Evolutionary conservation across 2,113 vertebrate genomes (phyloP).

Genomic region (Murina feae): DNA sequence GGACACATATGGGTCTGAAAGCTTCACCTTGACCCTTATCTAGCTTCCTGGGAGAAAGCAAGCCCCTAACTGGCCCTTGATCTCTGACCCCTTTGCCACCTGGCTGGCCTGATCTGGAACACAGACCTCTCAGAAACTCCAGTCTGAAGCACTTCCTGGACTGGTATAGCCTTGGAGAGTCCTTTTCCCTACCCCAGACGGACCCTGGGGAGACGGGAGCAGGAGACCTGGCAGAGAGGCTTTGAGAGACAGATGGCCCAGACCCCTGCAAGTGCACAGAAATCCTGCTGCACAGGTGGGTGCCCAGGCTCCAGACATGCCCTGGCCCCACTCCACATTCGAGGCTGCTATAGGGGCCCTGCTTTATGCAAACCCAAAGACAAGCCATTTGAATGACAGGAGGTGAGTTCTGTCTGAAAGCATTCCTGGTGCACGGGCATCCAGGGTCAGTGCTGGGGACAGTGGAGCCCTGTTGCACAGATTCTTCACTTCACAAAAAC

Average conservation of each 20-base stretch:
- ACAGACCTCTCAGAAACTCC: neutral
- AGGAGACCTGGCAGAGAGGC: constrained; percentile 54
- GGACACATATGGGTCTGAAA: neutral
- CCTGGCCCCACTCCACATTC: neutral
- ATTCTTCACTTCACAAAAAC: neutral
- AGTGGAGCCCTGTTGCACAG: neutral
- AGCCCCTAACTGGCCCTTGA: neutral
- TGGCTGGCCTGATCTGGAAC: neutral
- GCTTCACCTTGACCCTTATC: neutral
- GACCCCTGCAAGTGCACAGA: neutral
- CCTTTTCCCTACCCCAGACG: constrained; percentile 54
- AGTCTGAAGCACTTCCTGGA: neutral
- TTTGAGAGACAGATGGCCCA: neutral
- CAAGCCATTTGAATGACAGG: neutral
- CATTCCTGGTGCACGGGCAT: accelerated
- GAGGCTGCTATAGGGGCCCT: neutral
- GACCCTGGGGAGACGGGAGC: constrained; percentile 45
- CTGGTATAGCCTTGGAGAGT: neutral
- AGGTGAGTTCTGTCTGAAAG: neutral
- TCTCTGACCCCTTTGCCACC: neutral
- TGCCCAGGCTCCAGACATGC: neutral
- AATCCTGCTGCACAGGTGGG: constrained; percentile 21
- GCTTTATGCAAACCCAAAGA: neutral
- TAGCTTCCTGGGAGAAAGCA: neutral
- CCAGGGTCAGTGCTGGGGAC: neutral